Evolutionary conservation across 2,797 vertebrate genomes (phyloP), one percentile per base, ranked within the genome.

Genomic region (Myripristis jacobus): DNA sequence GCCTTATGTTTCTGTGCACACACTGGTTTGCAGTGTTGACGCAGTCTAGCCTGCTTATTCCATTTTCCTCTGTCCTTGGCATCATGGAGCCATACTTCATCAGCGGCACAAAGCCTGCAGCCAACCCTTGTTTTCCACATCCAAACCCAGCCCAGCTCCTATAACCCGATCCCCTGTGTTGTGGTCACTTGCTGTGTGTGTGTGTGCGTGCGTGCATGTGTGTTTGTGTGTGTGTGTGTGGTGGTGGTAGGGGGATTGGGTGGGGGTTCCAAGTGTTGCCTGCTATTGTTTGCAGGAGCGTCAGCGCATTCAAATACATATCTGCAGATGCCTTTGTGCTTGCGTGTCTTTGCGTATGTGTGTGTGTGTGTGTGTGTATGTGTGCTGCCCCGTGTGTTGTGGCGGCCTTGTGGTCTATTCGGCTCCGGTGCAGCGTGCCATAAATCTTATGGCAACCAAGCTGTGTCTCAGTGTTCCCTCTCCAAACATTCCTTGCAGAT

Each of bases 61-160:
- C 70, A 77, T 91, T 92, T 89, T 79, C 82, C 78, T 86, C 83
- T 69, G 59, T 80, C 82, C 82, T 87, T 89, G 89, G 89, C 86
- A 77, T 82, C 75, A 46, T 11, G 21, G 29, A 80, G 67, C 50
- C 69, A 69, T 84, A 80, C 80, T 86, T 85, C 83, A 86, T 83
- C 79, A 87, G 80, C 62, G 60, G 53, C 76, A 73, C 63, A 66
- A 63, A 80, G 82, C 82, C 86, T 87, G 80, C 81, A 84, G 82
- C 85, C 88, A 90, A 74, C 66, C 60, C 71, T 68, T 86, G 70
- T 83, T 87, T 90, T 90, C 83, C 79, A 74, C 79, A 72, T 90
- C 75, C 84, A 87, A 84, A 79, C 77, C 85, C 77, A 77, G 72
- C 70, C 84, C 80, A 56, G 52, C 77, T 76, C 75, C 78, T 87